phyloP scores from a whole-genome alignment of 2,113 vertebrate genomes.

The Hystrix brachyura region DNA sequence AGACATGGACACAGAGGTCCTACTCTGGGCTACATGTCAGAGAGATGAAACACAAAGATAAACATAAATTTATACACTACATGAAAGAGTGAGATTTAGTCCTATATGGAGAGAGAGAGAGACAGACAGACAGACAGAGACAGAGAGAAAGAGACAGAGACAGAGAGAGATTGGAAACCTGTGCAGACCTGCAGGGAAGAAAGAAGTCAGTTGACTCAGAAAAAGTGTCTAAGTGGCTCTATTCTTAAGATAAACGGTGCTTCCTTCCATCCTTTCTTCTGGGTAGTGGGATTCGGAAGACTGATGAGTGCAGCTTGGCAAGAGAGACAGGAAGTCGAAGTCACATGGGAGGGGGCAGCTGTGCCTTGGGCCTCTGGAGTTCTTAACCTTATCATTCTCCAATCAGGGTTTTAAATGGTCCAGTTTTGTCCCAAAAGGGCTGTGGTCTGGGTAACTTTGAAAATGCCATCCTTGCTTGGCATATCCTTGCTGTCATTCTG shows the following conservation, averaged over 20 bases:
- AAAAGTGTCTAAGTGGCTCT: not conserved
- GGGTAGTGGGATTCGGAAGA: not conserved
- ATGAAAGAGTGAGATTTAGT: not conserved
- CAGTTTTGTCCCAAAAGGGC: not conserved
- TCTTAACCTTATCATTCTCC: not conserved
- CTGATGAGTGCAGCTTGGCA: not conserved
- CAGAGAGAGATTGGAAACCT: not conserved
- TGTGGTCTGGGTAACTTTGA: not conserved
- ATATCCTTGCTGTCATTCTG: not conserved
- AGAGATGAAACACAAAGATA: not conserved
- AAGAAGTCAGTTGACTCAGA: not conserved
- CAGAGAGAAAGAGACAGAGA: not conserved
- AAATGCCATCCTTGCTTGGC: not conserved
- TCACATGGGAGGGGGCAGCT: accelerated
- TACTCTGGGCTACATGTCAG: not conserved
- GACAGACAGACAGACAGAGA: too few relatives aligned
- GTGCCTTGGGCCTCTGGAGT: not conserved
- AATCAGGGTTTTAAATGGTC: not conserved
- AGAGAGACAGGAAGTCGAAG: accelerated
- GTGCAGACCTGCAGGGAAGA: not conserved
- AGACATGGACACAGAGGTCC: not conserved
- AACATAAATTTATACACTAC: not conserved
- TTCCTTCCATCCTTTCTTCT: not conserved
- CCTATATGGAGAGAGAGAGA: not conserved
- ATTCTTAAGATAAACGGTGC: not conserved